Conservation (phyloP, 1,140 invertebrate genomes). For the Bombus superbus region DNA sequence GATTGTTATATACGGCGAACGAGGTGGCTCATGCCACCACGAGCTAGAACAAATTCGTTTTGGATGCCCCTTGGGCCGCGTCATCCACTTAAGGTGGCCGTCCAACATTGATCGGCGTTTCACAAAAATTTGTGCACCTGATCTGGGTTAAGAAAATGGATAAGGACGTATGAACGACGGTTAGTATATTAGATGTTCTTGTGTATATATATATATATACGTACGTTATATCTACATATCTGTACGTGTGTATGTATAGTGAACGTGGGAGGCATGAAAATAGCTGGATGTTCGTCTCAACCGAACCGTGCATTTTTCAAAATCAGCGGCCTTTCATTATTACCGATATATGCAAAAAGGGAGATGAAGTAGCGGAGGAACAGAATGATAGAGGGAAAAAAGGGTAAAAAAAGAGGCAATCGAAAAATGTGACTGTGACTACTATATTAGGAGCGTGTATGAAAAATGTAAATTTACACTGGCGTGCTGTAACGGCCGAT, state of each 20-base stretch:
- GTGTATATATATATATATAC: not conserved
- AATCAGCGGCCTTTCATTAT: conserved; percentile 22
- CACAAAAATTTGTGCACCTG: conserved; percentile 21
- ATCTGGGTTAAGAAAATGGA: not conserved
- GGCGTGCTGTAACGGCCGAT: not conserved
- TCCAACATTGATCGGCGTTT: conserved; percentile 17
- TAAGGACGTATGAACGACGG: no score
- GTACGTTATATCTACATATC: no score
- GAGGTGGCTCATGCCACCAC: conserved; percentile 6
- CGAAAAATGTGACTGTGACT: not conserved
- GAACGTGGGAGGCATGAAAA: conserved; percentile 9
- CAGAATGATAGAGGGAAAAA: not conserved
- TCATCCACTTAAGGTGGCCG: conserved; percentile 27
- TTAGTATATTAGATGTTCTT: not conserved
- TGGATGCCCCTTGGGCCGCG: conserved; percentile 21
- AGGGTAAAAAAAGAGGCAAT: not conserved
- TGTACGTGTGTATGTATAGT: not conserved
- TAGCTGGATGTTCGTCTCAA: not conserved
- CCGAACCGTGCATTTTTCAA: not conserved
- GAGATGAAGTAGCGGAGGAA: not conserved
- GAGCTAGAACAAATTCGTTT: conserved; percentile 42
- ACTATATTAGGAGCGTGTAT: not conserved
- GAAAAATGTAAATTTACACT: conserved; percentile 35
- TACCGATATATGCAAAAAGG: not conserved
- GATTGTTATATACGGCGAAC: conserved; percentile 56